These are phyloP conservation scores for Phortica okadai DNA, from an alignment of 2,888 invertebrate genomes.

Conservation along the genomic window DNA sequence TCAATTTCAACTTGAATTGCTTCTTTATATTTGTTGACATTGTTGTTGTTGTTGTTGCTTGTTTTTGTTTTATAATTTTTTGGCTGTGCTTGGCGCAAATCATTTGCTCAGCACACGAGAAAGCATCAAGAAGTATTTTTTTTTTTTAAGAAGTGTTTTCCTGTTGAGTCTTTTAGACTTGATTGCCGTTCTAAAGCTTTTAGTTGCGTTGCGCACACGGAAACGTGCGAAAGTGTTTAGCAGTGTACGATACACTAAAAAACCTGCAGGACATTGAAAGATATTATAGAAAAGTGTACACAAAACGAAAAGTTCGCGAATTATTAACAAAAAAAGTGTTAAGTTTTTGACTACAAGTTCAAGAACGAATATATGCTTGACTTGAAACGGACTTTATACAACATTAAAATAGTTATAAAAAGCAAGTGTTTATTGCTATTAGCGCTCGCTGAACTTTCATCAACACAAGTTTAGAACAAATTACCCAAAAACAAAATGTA, in stretches of 20 bases:
- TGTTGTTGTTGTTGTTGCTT: conserved; percentile 1
- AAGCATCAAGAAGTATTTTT: conserved; percentile 61
- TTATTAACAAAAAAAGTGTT: too few relatives aligned
- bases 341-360: too few relatives aligned
- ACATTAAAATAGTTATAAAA: too few relatives aligned
- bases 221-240: background rate
- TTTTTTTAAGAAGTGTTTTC: background rate
- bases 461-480: too few relatives aligned
- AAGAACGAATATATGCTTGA: too few relatives aligned
- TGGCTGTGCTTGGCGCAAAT: conserved; percentile 19
- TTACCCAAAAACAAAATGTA: too few relatives aligned
- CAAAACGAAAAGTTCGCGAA: too few relatives aligned
- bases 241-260: background rate
- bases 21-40: background rate
- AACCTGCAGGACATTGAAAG: background rate
- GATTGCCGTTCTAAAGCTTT: conserved; percentile 4
- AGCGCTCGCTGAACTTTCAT: too few relatives aligned
- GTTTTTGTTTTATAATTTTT: conserved; percentile 15
- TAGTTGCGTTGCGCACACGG: background rate
- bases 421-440: too few relatives aligned
- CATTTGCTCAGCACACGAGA: conserved; percentile 57
- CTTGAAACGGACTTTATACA: too few relatives aligned
- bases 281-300: too few relatives aligned
- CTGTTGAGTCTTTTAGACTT: background rate
- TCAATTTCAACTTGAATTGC: background rate